phyloP scores from a whole-genome alignment of 2,797 vertebrate genomes.

The Pelodytes ibericus region DNA sequence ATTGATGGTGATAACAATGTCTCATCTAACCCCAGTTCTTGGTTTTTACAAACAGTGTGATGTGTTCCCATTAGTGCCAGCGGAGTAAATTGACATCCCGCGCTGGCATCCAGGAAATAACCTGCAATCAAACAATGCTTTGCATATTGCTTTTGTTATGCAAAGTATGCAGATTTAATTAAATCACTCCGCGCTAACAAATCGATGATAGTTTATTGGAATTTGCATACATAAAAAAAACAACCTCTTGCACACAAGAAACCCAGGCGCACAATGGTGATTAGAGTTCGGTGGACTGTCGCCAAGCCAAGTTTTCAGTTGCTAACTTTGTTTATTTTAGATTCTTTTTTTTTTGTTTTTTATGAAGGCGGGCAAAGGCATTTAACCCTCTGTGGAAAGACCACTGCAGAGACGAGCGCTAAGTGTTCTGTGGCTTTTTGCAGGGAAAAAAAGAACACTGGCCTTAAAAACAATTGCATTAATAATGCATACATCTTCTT shows the following conservation, averaged over 20 bases:
- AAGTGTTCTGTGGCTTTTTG: too few relatives aligned
- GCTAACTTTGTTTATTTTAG: not conserved
- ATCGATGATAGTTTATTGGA: constrained; percentile 25
- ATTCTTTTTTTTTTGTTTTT: not conserved
- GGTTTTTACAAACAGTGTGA: constrained; percentile 33
- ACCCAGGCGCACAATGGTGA: not conserved
- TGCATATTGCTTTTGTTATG: constrained; percentile 49
- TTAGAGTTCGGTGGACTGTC: not conserved
- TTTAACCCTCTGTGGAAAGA: too few relatives aligned
- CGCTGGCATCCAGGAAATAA: constrained; percentile 13
- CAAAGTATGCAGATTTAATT: constrained; percentile 48
- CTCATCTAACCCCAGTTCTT: constrained; percentile 44
- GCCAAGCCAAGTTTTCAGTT: not conserved
- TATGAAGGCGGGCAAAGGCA: not conserved
- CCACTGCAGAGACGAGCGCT: too few relatives aligned
- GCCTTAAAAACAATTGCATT: too few relatives aligned
- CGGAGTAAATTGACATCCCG: constrained; percentile 42
- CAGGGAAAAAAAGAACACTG: too few relatives aligned
- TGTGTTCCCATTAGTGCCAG: constrained; percentile 29
- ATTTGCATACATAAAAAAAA: constrained; percentile 13
- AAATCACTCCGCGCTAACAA: constrained; percentile 33
- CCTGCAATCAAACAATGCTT: constrained; percentile 39
- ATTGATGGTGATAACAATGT: constrained; percentile 50
- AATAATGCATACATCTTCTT: too few relatives aligned
- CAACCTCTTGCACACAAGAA: not conserved